Evolutionary conservation across 2,113 vertebrate species (phyloP).

Genomic region (Vanacampus margaritifer): DNA sequence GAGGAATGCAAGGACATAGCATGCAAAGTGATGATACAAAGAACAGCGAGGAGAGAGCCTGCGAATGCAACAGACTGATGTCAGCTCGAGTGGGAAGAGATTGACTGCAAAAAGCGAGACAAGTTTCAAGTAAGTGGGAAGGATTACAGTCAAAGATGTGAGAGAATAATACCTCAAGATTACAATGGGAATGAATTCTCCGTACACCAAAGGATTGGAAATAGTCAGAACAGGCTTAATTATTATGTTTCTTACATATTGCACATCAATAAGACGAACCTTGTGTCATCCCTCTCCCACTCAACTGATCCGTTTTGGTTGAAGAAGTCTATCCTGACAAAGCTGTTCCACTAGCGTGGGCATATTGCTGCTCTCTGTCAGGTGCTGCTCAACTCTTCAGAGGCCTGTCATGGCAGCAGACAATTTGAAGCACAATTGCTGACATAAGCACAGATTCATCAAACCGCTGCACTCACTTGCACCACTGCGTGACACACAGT

Average conservation of each 20-base stretch:
- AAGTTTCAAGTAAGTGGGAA: slow-evolving; percentile 53
- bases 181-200: not conserved
- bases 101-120: slow-evolving; percentile 49
- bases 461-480: not conserved
- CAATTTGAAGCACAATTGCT: not conserved
- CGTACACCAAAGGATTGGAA: not conserved
- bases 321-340: not conserved
- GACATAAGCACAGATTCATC: not conserved
- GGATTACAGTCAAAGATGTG: slow-evolving; percentile 26
- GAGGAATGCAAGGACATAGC: slow-evolving; percentile 16
- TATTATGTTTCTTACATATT: not conserved
- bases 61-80: slow-evolving; percentile 14
- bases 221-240: not conserved
- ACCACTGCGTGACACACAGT: not conserved
- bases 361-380: not conserved
- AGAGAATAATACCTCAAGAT: slow-evolving; percentile 8
- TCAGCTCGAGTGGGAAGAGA: slow-evolving; percentile 44
- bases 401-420: slow-evolving; percentile 1
- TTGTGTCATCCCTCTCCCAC: not conserved
- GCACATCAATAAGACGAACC: not conserved
- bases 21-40: slow-evolving; percentile 1
- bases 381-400: not conserved
- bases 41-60: not conserved
- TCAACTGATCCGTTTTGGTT: not conserved
- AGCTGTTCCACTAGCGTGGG: not conserved